Evolutionary conservation across 1,140 invertebrate genomes (phyloP).

Genomic region (Bombus sibiricus): DNA sequence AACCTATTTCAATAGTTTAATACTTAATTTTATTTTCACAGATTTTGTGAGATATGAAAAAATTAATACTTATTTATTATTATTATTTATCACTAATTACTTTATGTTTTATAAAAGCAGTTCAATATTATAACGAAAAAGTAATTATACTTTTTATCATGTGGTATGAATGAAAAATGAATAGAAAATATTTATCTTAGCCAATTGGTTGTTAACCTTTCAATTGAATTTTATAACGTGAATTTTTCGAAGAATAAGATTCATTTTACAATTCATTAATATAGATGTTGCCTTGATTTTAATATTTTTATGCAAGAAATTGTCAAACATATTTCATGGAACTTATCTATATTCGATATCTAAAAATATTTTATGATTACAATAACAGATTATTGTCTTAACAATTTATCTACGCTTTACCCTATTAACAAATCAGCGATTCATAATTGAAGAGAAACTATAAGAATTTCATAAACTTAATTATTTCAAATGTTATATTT

Average conservation of each 20-base stretch:
- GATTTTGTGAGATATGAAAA: not conserved
- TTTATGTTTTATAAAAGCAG: not conserved
- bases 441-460: not conserved
- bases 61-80: not conserved
- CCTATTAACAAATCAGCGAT: too few species aligned
- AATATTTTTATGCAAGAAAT: not conserved
- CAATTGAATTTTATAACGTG: not conserved
- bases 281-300: not conserved
- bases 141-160: not conserved
- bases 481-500: not conserved
- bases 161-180: not conserved
- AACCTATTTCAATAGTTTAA: not conserved
- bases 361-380: too few species aligned
- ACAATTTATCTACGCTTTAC: too few species aligned
- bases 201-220: conserved; percentile 14
- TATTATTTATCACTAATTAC: too few species aligned
- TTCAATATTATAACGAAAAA: not conserved
- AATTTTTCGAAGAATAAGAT: not conserved
- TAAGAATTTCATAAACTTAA: not conserved
- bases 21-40: not conserved
- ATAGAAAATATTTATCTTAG: not conserved
- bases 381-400: too few species aligned
- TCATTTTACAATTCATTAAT: not conserved
- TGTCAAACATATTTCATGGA: too few species aligned
- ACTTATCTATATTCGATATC: too few species aligned